Base-by-base conservation (phyloP, 2,113 vertebrate genomes). In the Blennius ocellaris region DNA sequence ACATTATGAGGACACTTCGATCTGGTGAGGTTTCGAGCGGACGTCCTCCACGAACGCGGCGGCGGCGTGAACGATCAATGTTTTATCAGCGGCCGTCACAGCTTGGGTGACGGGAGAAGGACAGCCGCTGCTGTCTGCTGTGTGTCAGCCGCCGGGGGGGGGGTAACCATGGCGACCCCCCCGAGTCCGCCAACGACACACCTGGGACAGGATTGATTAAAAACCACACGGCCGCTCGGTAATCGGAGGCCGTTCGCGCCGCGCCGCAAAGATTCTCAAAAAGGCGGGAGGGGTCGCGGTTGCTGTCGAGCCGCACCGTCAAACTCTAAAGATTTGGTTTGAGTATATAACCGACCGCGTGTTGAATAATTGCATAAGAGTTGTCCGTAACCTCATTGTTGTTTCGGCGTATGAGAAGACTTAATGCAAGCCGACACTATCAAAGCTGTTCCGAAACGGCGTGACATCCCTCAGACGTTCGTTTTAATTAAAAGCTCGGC, bases 11-110 rank as follows among this genome's bases (percentile, higher is more conserved):
- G 54, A 61, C 5, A 49, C 55, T 67, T 77, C 16, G 48, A 67
- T 43, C 50, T 55, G 37, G 7, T 53, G 12, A 50, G 21, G 40
- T 3, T 45, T 30, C 14, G 7, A 47, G 8, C 54, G 11, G 1
- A 21, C 56, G 7, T 30, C 30, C 6, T 17, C n/a, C 17, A 30
- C 43, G 54, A 38, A 12, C 41, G 57, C 21, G n/a, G 38, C 58
- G 53, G 63, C n/a, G 58, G 57, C 44, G 56, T 80, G 57, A 60
- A 73, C 54, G 60, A 92, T 93, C 68, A 92, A 94, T 88, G 81
- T 93, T 94, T 94, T 69, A 94, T 93, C 79, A 89, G 74, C 81
- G 21, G 4, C 69, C 48, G 37, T 87, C 85, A 79, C 87, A 83
- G 85, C 83, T 89, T 87, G 80, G 83, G 85, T 87, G 86, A 86